Conservation (phyloP, 2,797 vertebrate genomes). For the Lepus oiostolus region DNA sequence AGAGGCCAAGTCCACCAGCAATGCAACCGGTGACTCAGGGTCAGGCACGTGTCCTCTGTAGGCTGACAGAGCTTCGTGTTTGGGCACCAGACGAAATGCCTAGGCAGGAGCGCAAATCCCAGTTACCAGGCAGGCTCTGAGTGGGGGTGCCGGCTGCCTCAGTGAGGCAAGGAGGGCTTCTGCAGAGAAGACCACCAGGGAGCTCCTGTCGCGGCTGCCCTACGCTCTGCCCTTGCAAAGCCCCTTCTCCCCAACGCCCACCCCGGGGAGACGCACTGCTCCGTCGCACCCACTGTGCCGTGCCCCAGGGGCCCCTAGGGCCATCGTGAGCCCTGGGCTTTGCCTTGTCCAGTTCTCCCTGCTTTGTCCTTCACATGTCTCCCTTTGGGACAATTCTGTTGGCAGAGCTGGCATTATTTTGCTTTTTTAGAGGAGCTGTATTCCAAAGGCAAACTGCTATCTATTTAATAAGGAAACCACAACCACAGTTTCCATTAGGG, state of each 20-base stretch:
- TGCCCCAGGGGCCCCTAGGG: background rate
- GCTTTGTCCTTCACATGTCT: background rate
- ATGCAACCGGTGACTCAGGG: background rate
- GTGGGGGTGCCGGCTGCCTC: background rate
- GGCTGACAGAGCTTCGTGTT: background rate
- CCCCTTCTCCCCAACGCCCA: too few relatives aligned
- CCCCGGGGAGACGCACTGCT: background rate
- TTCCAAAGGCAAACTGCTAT: background rate
- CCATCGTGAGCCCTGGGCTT: background rate
- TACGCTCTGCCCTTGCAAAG: background rate
- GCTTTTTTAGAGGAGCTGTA: background rate
- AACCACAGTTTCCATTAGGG: background rate
- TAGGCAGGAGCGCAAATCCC: background rate
- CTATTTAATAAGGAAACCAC: background rate
- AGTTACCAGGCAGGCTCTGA: background rate
- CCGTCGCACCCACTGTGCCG: background rate
- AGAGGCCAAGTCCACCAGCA: background rate
- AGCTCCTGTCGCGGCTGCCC: background rate
- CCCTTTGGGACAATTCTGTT: background rate
- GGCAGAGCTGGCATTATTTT: background rate
- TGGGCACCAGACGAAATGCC: background rate
- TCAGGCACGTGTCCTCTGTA: background rate
- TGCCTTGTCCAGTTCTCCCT: accelerated
- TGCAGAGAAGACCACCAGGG: background rate
- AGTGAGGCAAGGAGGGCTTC: background rate